These are phyloP conservation scores for Erebia ligea DNA, from an alignment of 2,888 invertebrate genomes.

Conservation along the genomic window DNA sequence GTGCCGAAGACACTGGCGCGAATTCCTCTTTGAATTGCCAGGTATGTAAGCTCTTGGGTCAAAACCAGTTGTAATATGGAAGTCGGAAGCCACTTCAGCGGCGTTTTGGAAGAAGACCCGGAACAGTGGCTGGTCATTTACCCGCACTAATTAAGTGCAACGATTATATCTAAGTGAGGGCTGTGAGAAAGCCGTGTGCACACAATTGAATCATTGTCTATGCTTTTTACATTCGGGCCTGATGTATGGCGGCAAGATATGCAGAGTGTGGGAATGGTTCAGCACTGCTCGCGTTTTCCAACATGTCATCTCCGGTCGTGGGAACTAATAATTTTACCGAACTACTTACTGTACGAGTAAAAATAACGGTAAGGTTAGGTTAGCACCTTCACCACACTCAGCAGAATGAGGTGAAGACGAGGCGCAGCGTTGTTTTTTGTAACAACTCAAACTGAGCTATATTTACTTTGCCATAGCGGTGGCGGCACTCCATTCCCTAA, in stretches of 20 bases:
- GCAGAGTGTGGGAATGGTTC: constrained; percentile 79
- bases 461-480: too few species aligned
- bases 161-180: constrained; percentile 71
- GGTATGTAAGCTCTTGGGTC: too few species aligned
- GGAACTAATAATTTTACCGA: constrained; percentile 54
- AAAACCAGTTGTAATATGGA: not conserved
- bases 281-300: constrained; percentile 67
- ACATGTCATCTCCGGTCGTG: constrained; percentile 78
- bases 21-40: too few species aligned
- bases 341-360: constrained; percentile 37
- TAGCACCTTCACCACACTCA: not conserved
- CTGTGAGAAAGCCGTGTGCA: constrained; percentile 80
- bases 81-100: constrained; percentile 41
- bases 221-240: constrained; percentile 75
- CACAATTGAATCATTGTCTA: constrained; percentile 82
- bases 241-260: constrained; percentile 81
- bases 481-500: too few species aligned
- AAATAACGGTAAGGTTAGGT: constrained; percentile 17
- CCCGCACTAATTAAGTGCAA: constrained; percentile 75
- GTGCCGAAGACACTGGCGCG: too few species aligned
- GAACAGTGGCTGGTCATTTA: constrained; percentile 76
- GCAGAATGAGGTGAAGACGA: not conserved
- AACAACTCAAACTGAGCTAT: too few species aligned
- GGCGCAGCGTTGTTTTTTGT: not conserved
- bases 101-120: constrained; percentile 46